A percentile compares a stretch with the other conserved stretches of the same genome.
Evolutionary conservation across 2,797 vertebrate species (phyloP).

Genomic region (Hozukius guyotensis): DNA sequence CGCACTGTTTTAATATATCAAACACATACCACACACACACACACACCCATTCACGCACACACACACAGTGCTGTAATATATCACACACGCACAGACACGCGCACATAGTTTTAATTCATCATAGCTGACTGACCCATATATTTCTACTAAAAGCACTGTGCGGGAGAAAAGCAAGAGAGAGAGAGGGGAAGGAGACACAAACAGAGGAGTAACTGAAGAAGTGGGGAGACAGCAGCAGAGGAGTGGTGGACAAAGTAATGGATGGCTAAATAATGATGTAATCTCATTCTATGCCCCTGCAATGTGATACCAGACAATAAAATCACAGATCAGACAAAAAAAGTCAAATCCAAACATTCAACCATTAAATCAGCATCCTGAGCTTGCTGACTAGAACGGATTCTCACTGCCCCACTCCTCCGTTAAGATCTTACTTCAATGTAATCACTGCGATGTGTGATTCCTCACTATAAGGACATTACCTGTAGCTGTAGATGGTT

Average conservation of each 20-base stretch:
- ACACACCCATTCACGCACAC: background rate
- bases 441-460: no score
- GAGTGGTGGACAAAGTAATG: background rate
- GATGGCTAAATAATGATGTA: background rate
- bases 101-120: conserved; percentile 77
- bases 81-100: conserved; percentile 7
- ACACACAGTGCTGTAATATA: conserved; percentile 34
- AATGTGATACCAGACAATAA: background rate
- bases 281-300: background rate
- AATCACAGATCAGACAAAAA: background rate
- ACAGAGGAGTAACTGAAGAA: conserved; percentile 24
- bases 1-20: conserved; percentile 73
- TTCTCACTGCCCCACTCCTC: no score
- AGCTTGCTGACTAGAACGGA: background rate
- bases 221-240: background rate
- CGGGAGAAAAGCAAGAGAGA: conserved; percentile 14
- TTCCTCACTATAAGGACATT: no score
- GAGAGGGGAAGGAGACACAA: conserved; percentile 27
- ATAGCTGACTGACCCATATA: conserved; percentile 73
- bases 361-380: background rate
- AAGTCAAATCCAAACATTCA: background rate
- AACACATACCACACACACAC: conserved; percentile 54
- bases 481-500: no score
- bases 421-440: no score
- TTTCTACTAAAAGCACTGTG: conserved; percentile 59